Conservation (phyloP, 2,888 invertebrate genomes). For the Cecidostiba fungosa region DNA sequence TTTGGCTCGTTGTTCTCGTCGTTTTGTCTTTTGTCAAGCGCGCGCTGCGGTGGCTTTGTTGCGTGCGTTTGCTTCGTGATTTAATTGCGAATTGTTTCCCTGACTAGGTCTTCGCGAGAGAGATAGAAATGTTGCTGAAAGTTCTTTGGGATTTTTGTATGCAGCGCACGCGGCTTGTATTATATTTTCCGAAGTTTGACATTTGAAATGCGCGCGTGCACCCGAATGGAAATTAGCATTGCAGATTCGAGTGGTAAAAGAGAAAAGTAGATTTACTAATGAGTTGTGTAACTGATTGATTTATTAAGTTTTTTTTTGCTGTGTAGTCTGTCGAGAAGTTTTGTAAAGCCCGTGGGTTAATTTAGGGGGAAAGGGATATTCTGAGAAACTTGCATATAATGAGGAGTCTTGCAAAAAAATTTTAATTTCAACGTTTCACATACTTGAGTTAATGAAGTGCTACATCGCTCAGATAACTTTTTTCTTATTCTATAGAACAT, state of each 20-base stretch:
- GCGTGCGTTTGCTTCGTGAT: background rate
- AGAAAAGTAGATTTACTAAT: background rate
- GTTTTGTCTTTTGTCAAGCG: conserved; percentile 10
- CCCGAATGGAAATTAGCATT: conserved; percentile 24
- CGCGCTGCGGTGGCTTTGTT: background rate
- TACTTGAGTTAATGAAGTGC: too few relatives aligned
- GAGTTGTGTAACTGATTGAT: conserved; percentile 12
- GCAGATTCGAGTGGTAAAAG: conserved; percentile 16
- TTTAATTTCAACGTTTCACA: too few relatives aligned
- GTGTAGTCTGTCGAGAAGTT: too few relatives aligned
- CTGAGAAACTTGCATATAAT: too few relatives aligned
- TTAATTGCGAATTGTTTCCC: conserved; percentile 17
- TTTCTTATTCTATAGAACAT: too few relatives aligned
- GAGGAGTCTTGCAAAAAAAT: too few relatives aligned
- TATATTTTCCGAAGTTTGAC: conserved; percentile 43
- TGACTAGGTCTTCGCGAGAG: background rate
- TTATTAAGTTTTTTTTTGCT: background rate
- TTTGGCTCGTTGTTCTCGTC: conserved; percentile 10
- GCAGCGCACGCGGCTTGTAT: conserved; percentile 8
- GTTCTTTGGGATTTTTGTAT: conserved; percentile 38
- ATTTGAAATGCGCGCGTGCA: conserved; percentile 23
- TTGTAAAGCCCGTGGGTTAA: too few relatives aligned
- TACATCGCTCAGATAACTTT: too few relatives aligned
- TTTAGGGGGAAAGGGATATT: too few relatives aligned
- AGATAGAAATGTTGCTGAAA: conserved; percentile 26